A percentile compares a stretch with the other conserved stretches of the same genome.
Evolutionary conservation across 23 tunicate species (phyloP).

Genomic region (Styela plicata): DNA sequence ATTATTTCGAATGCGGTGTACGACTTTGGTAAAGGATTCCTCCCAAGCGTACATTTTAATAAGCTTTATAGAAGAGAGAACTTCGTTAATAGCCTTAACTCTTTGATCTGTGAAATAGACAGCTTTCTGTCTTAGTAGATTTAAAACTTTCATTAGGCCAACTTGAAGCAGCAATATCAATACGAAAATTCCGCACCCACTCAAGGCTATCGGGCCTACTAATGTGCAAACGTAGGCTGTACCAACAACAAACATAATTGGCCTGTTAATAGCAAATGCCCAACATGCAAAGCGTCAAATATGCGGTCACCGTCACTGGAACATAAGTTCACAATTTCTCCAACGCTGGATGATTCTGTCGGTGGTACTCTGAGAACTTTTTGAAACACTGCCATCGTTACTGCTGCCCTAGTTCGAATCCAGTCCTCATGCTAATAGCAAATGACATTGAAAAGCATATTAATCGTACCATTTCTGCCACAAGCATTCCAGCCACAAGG

Average conservation of each 20-base stretch:
- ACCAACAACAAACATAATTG: conserved; percentile 52
- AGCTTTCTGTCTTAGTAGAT: conserved; percentile 39
- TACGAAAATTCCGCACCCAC: conserved; percentile 57
- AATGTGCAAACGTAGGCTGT: conserved; percentile 40
- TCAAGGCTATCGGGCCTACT: conserved; percentile 66
- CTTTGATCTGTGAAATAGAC: conserved; percentile 38
- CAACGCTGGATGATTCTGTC: conserved; percentile 33
- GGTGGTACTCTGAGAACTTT: conserved; percentile 54
- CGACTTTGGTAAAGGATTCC: conserved; percentile 35
- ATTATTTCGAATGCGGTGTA: conserved; percentile 39
- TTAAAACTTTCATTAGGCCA: conserved; percentile 39
- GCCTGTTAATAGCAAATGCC: conserved; percentile 36
- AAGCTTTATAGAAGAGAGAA: conserved; percentile 65
- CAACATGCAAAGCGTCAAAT: conserved; percentile 43
- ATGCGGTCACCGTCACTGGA: conserved; percentile 91
- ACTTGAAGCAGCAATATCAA: conserved; percentile 36
- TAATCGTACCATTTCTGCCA: conserved; percentile 40
- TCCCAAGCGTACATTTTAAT: conserved; percentile 97
- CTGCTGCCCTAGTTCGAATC: conserved; percentile 50
- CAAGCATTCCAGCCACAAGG: conserved; percentile 24
- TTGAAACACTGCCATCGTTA: conserved; percentile 48
- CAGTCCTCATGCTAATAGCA: conserved; percentile 57
- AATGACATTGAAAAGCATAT: conserved; percentile 30
- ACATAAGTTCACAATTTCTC: conserved; percentile 68
- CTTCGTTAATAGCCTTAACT: conserved; percentile 59